phyloP scores from a whole-genome alignment of 2,888 invertebrate species.

The Drosophila buzzatii region DNA sequence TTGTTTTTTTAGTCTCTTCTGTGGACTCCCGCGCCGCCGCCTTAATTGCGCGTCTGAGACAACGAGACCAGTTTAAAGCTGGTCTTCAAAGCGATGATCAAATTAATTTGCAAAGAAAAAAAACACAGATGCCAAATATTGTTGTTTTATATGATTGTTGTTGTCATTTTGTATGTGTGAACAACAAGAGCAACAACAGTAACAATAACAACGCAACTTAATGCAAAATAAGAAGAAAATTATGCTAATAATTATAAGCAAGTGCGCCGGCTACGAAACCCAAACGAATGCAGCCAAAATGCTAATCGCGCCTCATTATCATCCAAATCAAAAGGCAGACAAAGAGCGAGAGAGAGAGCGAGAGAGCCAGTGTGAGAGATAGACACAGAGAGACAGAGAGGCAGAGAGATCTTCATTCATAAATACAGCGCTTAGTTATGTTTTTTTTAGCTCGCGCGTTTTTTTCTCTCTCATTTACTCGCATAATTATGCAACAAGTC shows the following conservation, averaged over 20 bases:
- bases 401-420: conserved; percentile 74
- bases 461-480: conserved; percentile 43
- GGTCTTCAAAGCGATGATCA: conserved; percentile 56
- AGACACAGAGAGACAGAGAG: not conserved
- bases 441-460: conserved; percentile 19
- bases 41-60: conserved; percentile 49
- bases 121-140: conserved; percentile 30
- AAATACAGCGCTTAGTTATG: conserved; percentile 72
- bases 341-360: conserved; percentile 3
- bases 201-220: conserved; percentile 41
- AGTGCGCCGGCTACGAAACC: conserved; percentile 51
- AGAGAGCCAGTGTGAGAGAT: conserved; percentile 41
- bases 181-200: conserved; percentile 20
- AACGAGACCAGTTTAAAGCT: conserved; percentile 60
- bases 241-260: conserved; percentile 80
- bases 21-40: conserved; percentile 30
- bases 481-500: conserved; percentile 83
- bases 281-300: conserved; percentile 69
- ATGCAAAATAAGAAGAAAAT: conserved; percentile 76
- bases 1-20: not conserved
- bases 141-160: conserved; percentile 1
- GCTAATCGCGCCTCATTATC: conserved; percentile 82
- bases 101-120: conserved; percentile 57
- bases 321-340: conserved; percentile 66
- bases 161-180: conserved; percentile 7